These are phyloP conservation scores for Pimpla rufipes DNA, from an alignment of 2,888 invertebrate genomes.

Conservation along the genomic window DNA sequence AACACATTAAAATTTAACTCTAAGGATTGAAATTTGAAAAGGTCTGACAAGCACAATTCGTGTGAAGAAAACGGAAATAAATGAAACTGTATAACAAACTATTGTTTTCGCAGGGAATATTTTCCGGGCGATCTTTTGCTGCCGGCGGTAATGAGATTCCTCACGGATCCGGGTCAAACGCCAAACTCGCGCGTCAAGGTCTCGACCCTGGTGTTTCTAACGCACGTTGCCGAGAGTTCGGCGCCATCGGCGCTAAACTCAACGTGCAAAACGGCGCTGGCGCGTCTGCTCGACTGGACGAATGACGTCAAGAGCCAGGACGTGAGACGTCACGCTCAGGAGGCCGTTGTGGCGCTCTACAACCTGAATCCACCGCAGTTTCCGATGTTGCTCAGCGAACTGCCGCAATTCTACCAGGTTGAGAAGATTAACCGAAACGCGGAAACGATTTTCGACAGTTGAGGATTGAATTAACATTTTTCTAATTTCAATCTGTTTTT, in stretches of 20 bases:
- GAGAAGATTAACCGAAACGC: background rate
- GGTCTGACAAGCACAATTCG: too few species aligned
- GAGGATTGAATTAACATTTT: background rate
- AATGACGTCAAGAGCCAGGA: constrained; percentile 90
- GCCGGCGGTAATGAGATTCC: constrained; percentile 89
- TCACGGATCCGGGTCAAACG: constrained; percentile 96
- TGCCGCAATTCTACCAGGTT: constrained; percentile 89
- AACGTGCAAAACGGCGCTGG: constrained; percentile 80
- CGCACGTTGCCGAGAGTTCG: constrained; percentile 89
- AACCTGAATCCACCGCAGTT: constrained; percentile 96
- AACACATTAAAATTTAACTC: too few species aligned
- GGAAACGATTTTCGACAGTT: background rate
- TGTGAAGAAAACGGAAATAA: background rate
- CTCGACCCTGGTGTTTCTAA: constrained; percentile 90
- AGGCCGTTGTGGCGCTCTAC: constrained; percentile 93
- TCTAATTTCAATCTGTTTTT: too few species aligned
- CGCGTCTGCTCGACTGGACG: constrained; percentile 86
- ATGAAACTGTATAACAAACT: constrained; percentile 25
- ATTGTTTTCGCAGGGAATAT: constrained; percentile 85
- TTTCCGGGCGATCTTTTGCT: constrained; percentile 88
- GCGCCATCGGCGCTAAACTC: constrained; percentile 85
- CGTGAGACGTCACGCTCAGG: constrained; percentile 89
- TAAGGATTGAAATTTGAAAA: too few species aligned
- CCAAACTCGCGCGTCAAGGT: constrained; percentile 94
- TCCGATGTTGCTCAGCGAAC: constrained; percentile 91